These are phyloP conservation scores for Drosophila tripunctata DNA, from an alignment of 2,888 invertebrate genomes.

Conservation along the genomic window DNA sequence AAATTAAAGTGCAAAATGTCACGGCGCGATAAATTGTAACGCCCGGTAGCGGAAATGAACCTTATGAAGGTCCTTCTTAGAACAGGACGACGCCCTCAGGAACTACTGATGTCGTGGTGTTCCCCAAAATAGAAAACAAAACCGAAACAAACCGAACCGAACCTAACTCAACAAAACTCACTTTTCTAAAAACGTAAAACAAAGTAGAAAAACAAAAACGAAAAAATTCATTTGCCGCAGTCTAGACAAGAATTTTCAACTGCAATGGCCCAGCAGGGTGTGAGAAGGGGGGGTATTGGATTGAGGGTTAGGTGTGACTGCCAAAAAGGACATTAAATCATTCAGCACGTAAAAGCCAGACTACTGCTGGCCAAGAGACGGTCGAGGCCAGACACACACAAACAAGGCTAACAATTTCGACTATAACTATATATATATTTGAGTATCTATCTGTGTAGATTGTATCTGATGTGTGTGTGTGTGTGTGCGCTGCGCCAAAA, in stretches of 20 bases:
- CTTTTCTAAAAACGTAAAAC: conserved; percentile 59
- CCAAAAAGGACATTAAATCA: conserved; percentile 80
- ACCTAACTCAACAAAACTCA: conserved; percentile 60
- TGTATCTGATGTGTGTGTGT: conserved; percentile 17
- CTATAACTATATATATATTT: conserved; percentile 19
- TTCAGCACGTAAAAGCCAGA: conserved; percentile 68
- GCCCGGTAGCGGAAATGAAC: conserved; percentile 48
- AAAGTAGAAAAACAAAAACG: neutral
- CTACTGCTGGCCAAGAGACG: conserved; percentile 19
- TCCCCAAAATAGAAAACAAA: conserved; percentile 25
- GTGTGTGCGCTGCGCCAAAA: conserved; percentile 70
- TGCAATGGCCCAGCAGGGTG: conserved; percentile 43
- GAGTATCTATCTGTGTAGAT: conserved; percentile 4
- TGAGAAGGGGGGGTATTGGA: conserved; percentile 2
- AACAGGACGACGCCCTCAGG: conserved; percentile 31
- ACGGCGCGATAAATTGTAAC: conserved; percentile 74
- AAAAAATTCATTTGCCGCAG: conserved; percentile 72
- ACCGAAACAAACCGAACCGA: conserved; percentile 34
- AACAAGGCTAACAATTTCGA: conserved; percentile 58
- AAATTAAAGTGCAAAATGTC: conserved; percentile 75
- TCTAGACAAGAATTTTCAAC: conserved; percentile 72
- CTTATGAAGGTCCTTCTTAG: conserved; percentile 66
- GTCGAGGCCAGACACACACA: conserved; percentile 55
- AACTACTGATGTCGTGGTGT: conserved; percentile 23
- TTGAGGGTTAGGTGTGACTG: conserved; percentile 58